phyloP scores from a whole-genome alignment of 2,113 vertebrate species.

The Irena cyanogastra region DNA sequence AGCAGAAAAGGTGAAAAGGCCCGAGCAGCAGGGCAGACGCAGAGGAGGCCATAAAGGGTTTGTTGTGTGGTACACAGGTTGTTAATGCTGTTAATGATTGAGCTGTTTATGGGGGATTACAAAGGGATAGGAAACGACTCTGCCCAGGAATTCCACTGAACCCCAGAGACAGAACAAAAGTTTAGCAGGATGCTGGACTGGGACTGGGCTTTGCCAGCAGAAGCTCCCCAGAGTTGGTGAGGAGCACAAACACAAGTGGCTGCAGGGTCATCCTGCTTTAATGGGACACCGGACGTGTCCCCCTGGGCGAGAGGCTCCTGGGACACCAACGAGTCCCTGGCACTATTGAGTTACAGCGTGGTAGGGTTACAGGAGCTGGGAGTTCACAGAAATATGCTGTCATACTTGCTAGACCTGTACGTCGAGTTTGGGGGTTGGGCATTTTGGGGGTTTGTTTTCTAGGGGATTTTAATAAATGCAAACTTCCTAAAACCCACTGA shows the following conservation, averaged over 20 bases:
- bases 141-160: not conserved
- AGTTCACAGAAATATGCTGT: slow-evolving; percentile 53
- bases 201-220: not conserved
- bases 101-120: slow-evolving; percentile 24
- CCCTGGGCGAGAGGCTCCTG: not conserved
- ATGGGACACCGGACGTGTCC: not conserved
- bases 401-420: slow-evolving; percentile 45
- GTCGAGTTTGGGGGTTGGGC: slow-evolving; percentile 24
- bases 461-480: not conserved
- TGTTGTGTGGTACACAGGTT: slow-evolving; percentile 14
- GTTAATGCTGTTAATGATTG: slow-evolving; percentile 62
- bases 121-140: slow-evolving; percentile 11
- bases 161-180: not conserved
- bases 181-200: not conserved
- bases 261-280: not conserved
- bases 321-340: not conserved
- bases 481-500: not conserved
- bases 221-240: not conserved
- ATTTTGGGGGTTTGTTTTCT: not conserved
- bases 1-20: slow-evolving; percentile 32
- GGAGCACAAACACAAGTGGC: not conserved
- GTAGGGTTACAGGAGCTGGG: slow-evolving; percentile 44
- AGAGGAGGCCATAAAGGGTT: slow-evolving; percentile 29
- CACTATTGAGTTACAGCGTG: not conserved
- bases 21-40: not conserved